phyloP scores from a whole-genome alignment of 37 sponge, comb jelly and placozoan species.

The Dysidea cf. avara region DNA sequence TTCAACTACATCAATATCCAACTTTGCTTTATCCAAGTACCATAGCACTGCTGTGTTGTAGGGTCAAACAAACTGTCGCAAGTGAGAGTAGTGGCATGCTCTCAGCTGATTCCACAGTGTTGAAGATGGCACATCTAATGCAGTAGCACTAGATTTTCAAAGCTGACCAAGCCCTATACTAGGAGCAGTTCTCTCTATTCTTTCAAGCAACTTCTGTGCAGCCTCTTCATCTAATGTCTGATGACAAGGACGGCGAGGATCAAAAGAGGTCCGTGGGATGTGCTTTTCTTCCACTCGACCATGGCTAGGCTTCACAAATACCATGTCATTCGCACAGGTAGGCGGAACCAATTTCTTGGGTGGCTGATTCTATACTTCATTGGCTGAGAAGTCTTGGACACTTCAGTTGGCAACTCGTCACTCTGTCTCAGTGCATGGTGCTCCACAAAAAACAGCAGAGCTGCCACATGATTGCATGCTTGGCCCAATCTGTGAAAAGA shows the following conservation, averaged over 20 bases:
- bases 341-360: background rate
- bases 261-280: background rate
- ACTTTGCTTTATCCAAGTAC: background rate
- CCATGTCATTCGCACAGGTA: background rate
- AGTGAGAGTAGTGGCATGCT: no score
- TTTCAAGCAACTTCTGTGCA: background rate
- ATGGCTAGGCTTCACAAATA: constrained; percentile 1
- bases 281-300: background rate
- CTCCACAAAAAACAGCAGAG: constrained; percentile 8
- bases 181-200: background rate
- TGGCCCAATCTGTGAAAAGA: constrained; percentile 14
- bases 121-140: background rate
- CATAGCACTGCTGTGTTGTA: constrained; percentile 1
- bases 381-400: constrained; percentile 3
- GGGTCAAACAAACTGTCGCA: no score
- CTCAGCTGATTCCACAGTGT: background rate
- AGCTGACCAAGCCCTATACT: background rate
- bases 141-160: background rate
- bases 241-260: background rate
- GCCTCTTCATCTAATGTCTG: background rate
- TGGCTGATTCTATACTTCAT: constrained; percentile 4
- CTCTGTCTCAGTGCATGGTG: background rate
- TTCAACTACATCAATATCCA: background rate
- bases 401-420: constrained; percentile 2
- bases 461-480: constrained; percentile 30